Evolutionary conservation across 1,140 invertebrate genomes (phyloP).

Genomic region (Diprion similis): DNA sequence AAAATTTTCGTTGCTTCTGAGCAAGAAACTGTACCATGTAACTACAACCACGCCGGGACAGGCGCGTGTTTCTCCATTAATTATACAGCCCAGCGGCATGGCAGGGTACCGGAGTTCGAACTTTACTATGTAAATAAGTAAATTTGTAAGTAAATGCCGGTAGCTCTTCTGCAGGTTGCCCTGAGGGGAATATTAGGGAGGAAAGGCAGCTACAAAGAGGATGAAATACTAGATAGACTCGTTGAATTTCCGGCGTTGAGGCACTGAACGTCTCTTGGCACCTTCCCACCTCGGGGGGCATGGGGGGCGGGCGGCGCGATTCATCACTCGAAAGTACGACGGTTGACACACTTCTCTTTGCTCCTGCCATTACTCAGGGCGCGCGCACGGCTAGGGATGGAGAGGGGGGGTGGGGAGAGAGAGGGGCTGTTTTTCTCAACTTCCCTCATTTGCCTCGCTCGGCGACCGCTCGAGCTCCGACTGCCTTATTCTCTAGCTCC

Average conservation of each 20-base stretch:
- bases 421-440: constrained; percentile 11
- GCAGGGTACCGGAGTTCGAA: no score
- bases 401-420: background rate
- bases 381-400: background rate
- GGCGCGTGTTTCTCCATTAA: no score
- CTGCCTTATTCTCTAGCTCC: background rate
- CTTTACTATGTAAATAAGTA: no score
- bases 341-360: constrained; percentile 29
- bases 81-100: no score
- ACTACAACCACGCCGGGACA: no score
- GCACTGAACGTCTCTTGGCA: constrained; percentile 4
- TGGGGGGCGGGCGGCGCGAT: constrained; percentile 26
- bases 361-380: constrained; percentile 9
- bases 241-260: background rate
- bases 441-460: background rate
- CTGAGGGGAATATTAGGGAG: no score
- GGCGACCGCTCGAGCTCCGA: background rate
- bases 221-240: constrained; percentile 1
- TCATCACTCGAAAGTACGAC: constrained; percentile 34
- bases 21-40: no score
- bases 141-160: no score
- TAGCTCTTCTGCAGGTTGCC: no score
- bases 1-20: no score
- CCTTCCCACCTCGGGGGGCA: constrained; percentile 24
- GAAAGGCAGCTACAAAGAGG: background rate